Conservation (phyloP, 2,888 invertebrate genomes). For the Dolichomitus sp. region DNA sequence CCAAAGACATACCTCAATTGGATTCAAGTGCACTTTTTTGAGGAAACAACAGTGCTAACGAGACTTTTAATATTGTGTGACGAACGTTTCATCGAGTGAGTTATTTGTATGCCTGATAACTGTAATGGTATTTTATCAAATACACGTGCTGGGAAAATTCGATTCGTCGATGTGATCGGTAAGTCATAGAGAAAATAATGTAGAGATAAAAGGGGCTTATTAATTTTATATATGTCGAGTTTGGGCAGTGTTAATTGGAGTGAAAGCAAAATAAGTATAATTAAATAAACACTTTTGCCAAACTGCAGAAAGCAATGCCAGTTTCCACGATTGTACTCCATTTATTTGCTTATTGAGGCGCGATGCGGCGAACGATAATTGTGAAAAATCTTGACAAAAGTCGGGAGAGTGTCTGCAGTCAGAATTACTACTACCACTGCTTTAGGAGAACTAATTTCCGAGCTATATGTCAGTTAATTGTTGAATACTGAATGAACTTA, state of each 20-base stretch:
- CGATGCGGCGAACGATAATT: constrained; percentile 51
- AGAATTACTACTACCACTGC: background rate
- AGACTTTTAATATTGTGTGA: constrained; percentile 17
- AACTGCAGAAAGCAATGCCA: background rate
- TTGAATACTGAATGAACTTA: background rate
- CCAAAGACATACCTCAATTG: background rate
- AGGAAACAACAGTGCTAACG: background rate
- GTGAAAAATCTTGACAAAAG: constrained; percentile 48
- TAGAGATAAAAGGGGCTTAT: constrained; percentile 7
- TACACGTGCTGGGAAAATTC: constrained; percentile 14
- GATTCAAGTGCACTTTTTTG: constrained; percentile 21
- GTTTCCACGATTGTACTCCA: constrained; percentile 18
- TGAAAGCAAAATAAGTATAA: constrained; percentile 2
- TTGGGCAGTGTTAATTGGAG: constrained; percentile 15
- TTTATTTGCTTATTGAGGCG: constrained; percentile 15
- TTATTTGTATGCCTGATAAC: constrained; percentile 9
- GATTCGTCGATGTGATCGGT: background rate
- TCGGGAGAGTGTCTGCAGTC: background rate
- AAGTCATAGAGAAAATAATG: constrained; percentile 10
- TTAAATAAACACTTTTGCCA: constrained; percentile 9
- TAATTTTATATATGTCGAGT: background rate
- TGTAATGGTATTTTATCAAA: background rate
- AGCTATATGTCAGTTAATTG: constrained; percentile 35
- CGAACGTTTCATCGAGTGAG: constrained; percentile 23
- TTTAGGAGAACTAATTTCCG: constrained; percentile 34